Percentiles rank a stretch among this genome's conserved stretches.
Evolutionary conservation across 2,888 invertebrate genomes (phyloP).

Genomic region (Clivina fossor): DNA sequence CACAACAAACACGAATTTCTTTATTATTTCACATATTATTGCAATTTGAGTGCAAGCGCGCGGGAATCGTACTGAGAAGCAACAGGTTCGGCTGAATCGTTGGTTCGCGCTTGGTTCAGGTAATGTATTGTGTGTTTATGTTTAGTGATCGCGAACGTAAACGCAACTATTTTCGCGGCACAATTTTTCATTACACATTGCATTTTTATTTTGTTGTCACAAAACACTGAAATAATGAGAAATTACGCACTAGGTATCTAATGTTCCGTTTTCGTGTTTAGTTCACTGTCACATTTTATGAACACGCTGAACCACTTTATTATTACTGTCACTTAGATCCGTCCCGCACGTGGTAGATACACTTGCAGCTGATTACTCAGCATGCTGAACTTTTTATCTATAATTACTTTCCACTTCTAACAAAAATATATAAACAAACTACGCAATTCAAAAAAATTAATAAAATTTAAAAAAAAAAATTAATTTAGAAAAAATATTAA

Average conservation of each 20-base stretch:
- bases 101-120: conserved; percentile 24
- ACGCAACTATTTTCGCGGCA: not conserved
- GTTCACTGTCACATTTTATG: not conserved
- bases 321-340: conserved; percentile 11
- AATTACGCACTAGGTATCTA: too few relatives aligned
- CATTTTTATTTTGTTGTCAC: not conserved
- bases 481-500: not conserved
- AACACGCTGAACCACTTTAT: not conserved
- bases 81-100: conserved; percentile 47
- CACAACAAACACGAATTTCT: not conserved
- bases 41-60: too few relatives aligned
- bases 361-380: not conserved
- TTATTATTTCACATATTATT: not conserved
- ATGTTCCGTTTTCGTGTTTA: too few relatives aligned
- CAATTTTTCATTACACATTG: not conserved
- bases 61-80: conserved; percentile 44
- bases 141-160: too few relatives aligned
- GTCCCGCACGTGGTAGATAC: conserved; percentile 5
- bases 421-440: not conserved
- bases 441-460: not conserved
- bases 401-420: not conserved
- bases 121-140: too few relatives aligned
- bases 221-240: conserved; percentile 2
- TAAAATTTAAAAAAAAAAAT: not conserved
- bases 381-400: not conserved